Evolutionary conservation across 2,113 vertebrate genomes (phyloP), one percentile per base, ranked within the genome.

Genomic region (Telmatochromis bifrenatus): DNA sequence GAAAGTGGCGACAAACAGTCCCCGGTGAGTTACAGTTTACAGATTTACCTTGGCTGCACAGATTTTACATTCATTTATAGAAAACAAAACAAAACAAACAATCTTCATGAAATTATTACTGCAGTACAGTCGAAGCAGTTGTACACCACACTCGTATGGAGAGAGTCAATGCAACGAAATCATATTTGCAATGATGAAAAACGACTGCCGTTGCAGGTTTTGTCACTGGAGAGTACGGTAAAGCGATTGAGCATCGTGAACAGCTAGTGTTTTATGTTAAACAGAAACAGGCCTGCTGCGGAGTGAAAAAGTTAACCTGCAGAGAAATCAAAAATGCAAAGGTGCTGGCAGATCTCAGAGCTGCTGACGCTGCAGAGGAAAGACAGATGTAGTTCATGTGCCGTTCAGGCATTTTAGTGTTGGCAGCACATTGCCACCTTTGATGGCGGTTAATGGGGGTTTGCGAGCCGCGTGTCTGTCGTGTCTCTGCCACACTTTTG

Each of bases 21-120:
- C 17, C 28, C 21, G 4, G 31, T 9, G 33, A 35, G n/a, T 45
- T 75, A 28, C 70, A 45, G 37, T 75, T 84, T 13, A 83, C 84
- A 45, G 31, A 28, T 70, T 28, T 47, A 39, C 21, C 65, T 54
- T 15, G 54, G 86, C 79, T 62, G 82, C 79, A 75, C 58, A 28
- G 84, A 26, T 73, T 73, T 85, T 91, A 92, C 88, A 92, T 90
- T 92, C 92, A 88, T 88, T 79, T 85, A 79, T 77, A 70, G 7
- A 51, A 65, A 56, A 65, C 17, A 65, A 47, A 65, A 65, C 31
- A 65, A 47, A 75, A n/a, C 49, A 60, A 81, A 58, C 79, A 89
- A 51, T 83, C 79, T 58, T 37, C 13, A 33, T 55, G 60, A 83
- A 42, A 73, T 88, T 23, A 82, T 79, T 84, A 54, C 47, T 75